A percentile compares a stretch with the other conserved stretches of the same genome.
phyloP scores from a whole-genome alignment of 1,140 invertebrate genomes.

The Caenorhabditis tropicalis region DNA sequence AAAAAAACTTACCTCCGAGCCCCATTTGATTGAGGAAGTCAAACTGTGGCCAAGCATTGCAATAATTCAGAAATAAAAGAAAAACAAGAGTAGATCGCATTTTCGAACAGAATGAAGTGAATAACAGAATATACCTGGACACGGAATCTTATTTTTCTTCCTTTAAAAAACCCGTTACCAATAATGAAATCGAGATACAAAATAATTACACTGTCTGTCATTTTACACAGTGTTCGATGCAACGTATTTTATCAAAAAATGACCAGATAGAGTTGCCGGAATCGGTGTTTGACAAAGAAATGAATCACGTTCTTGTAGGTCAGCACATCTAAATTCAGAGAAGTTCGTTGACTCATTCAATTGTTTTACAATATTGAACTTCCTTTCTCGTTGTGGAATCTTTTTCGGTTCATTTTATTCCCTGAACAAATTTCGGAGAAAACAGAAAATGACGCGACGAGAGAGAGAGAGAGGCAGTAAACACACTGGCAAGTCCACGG shows the following conservation, averaged over 20 bases:
- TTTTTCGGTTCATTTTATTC: background rate
- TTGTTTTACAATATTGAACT: background rate
- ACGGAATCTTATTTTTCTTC: background rate
- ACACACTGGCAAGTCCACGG: background rate
- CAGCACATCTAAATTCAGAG: background rate
- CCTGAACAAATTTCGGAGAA: background rate
- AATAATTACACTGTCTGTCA: background rate
- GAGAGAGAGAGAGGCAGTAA: background rate
- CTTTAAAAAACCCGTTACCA: slow-evolving; percentile 4
- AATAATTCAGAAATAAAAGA: background rate
- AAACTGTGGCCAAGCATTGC: slow-evolving; percentile 4
- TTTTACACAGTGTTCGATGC: background rate
- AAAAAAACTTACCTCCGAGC: background rate
- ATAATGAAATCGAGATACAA: background rate
- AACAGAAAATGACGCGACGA: background rate
- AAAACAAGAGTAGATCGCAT: background rate
- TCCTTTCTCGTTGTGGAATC: background rate
- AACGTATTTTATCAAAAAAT: background rate
- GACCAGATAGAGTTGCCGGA: slow-evolving; percentile 11
- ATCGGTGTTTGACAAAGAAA: slow-evolving; percentile 24
- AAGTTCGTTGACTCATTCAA: background rate
- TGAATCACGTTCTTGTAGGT: slow-evolving; percentile 1
- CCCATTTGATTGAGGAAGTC: slow-evolving; percentile 31
- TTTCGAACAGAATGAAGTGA: background rate
- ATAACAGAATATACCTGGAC: background rate